These are phyloP conservation scores for Orycteropus afer DNA, from an alignment of 2,113 vertebrate species.

Conservation along the genomic window DNA sequence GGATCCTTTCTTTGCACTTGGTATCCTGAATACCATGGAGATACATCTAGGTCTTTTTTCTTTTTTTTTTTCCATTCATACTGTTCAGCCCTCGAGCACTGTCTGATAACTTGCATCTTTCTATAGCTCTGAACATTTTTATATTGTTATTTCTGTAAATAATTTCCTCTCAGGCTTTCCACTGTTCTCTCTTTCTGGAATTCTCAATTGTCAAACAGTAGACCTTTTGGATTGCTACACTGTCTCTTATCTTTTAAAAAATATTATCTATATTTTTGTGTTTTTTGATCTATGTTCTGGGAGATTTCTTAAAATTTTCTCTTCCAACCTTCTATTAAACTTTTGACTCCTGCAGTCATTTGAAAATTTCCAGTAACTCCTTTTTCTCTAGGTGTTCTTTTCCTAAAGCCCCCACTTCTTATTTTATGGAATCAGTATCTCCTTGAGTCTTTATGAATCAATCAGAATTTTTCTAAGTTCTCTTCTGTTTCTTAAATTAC, in stretches of 20 bases:
- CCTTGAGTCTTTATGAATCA: background rate
- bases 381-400: background rate
- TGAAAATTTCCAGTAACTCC: background rate
- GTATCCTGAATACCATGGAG: background rate
- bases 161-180: background rate
- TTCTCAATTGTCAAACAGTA: background rate
- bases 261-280: background rate
- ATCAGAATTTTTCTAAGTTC: background rate
- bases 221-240: background rate
- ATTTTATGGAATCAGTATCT: background rate
- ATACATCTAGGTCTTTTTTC: background rate
- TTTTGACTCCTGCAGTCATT: background rate
- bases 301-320: constrained; percentile 10
- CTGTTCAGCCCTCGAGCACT: background rate
- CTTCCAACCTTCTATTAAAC: background rate
- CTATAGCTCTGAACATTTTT: background rate
- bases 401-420: background rate
- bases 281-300: background rate
- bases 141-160: background rate
- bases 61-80: background rate
- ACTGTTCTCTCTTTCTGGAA: background rate
- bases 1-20: background rate
- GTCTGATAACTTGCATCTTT: background rate
- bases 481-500: constrained; percentile 33
- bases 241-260: background rate